Evolutionary conservation across 1,140 invertebrate genomes (phyloP), one percentile per base, ranked within the genome.

Genomic region (Triops cancriformis): DNA sequence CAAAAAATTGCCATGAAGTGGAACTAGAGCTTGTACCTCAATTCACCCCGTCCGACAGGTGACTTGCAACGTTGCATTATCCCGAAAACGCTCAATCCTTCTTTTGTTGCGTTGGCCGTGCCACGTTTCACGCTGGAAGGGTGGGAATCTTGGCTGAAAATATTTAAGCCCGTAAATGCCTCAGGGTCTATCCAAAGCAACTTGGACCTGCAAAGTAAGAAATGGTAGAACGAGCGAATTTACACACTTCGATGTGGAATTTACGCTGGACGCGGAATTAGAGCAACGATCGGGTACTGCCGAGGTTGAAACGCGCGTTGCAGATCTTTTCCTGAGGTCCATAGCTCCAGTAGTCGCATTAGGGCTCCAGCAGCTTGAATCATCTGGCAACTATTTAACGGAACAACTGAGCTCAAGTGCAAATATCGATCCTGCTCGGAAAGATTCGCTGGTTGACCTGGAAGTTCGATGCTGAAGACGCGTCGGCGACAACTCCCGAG

Each of bases 311-410:
- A 78, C 31, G 31, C 31, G 31, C 31, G 31, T 37, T 37, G 2
- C 2, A 37, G 31, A 77, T 64, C 72, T 79, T 75, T 73, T 78
- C 64, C 73, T 73, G 74, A 75, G 9, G 37, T 26, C 45, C 23
- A 77, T 75, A 45, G 51, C 72, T 75, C 31, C 31, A 73, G 11
- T 51, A 85, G 88, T 88, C 85, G 89, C 26, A 94, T 82, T 72
- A 94, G 84, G 1, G 90, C 88, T n/a, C 92, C 93, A 18, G 91
- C 82, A 1, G 92, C 89, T 82, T 91, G 87, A 1, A 94, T 86
- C 83, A 89, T 89, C n/a, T 64, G 51, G 23, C 45, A 28, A 51
- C n/a, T 41, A 12, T 27, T 73, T 74, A 18, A 79, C 31, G 73
- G 18, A 72, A 77, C 41, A 77, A 74, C 18, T 12, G 73, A 23